Conservation (phyloP, 2,797 vertebrate genomes). For the Falco novaeseelandiae region DNA sequence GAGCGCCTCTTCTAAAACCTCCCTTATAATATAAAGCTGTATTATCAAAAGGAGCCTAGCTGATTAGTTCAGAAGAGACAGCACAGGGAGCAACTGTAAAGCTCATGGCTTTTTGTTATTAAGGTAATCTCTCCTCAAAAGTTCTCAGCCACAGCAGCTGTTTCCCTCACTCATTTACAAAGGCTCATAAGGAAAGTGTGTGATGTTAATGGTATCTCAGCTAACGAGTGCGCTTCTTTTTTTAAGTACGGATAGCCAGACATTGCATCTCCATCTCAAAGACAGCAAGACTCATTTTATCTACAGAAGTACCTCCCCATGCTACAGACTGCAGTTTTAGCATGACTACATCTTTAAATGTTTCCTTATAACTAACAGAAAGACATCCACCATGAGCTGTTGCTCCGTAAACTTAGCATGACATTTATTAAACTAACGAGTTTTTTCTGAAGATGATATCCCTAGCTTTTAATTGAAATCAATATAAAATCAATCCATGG, state of each 20-base stretch:
- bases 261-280: background rate
- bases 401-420: background rate
- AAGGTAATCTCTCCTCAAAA: conserved; percentile 44
- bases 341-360: background rate
- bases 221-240: background rate
- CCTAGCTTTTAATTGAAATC: background rate
- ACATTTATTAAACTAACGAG: background rate
- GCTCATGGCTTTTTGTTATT: conserved; percentile 36
- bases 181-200: background rate
- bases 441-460: background rate
- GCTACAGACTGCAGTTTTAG: background rate
- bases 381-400: background rate
- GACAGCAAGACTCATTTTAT: background rate
- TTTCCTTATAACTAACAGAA: background rate
- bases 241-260: background rate
- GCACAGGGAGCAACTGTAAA: conserved; percentile 16
- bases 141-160: background rate
- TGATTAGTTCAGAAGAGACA: conserved; percentile 28
- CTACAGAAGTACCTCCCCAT: background rate
- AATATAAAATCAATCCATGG: background rate
- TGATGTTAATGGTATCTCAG: background rate
- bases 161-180: background rate
- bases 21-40: background rate
- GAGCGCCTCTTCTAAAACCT: background rate
- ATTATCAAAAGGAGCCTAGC: conserved; percentile 30